A percentile compares a stretch with the other conserved stretches of the same genome.
phyloP scores from a whole-genome alignment of 2,113 vertebrate genomes.

The Callorhinus ursinus region DNA sequence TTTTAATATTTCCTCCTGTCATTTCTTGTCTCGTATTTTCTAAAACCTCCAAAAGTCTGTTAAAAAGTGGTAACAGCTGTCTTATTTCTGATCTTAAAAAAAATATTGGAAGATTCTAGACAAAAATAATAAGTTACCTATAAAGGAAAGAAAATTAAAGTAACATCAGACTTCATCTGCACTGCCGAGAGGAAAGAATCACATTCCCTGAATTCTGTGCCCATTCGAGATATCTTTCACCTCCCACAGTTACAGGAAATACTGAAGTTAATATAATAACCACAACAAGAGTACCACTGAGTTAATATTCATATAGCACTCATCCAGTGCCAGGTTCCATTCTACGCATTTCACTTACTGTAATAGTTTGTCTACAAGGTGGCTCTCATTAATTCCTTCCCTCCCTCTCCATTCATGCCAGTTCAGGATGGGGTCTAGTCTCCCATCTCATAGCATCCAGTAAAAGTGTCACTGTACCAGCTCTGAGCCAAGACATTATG shows the following conservation, averaged over 20 bases:
- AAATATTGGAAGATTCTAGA: neutral
- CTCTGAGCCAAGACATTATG: neutral
- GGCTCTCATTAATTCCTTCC: neutral
- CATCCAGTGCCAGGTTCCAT: neutral
- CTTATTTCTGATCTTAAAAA: slow-evolving; percentile 37
- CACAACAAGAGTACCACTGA: neutral
- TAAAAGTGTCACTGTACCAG: neutral
- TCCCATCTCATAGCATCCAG: neutral
- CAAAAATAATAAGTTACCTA: slow-evolving; percentile 16
- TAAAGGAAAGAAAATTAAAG: neutral
- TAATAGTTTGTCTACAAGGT: neutral
- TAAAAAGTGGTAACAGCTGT: neutral
- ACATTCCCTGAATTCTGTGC: neutral
- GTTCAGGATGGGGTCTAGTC: neutral
- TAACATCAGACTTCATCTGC: neutral
- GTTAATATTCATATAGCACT: neutral
- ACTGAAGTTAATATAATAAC: neutral
- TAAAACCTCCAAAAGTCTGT: neutral
- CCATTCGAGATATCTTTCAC: neutral
- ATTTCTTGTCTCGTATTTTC: slow-evolving; percentile 40
- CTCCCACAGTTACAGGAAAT: neutral
- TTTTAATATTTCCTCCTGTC: neutral
- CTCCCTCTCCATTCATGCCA: neutral
- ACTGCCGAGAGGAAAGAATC: neutral
- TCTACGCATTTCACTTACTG: neutral